Conservation (phyloP, 1,140 invertebrate genomes). For the Stegodyphus mimosarum region DNA sequence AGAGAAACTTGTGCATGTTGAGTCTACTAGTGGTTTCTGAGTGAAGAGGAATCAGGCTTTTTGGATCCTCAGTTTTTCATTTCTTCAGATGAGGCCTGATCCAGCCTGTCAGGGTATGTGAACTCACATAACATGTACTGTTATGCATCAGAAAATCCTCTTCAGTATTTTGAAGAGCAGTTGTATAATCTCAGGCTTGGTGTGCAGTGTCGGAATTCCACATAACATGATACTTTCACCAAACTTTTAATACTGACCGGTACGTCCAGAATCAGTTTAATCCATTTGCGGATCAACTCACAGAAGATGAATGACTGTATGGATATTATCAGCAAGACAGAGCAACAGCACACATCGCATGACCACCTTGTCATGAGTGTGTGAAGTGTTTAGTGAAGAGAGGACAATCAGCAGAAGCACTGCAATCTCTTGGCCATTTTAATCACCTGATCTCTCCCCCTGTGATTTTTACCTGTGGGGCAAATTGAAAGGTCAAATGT, state of each 20-base stretch:
- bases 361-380: too few species aligned
- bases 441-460: too few species aligned
- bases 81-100: constrained; percentile 1
- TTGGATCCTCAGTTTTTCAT: constrained; percentile 16
- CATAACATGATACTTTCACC: neutral
- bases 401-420: too few species aligned
- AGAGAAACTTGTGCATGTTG: neutral
- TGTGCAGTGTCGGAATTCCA: neutral
- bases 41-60: neutral
- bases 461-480: too few species aligned
- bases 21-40: too few species aligned
- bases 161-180: neutral
- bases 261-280: constrained; percentile 1
- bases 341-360: too few species aligned
- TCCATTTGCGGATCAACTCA: constrained; percentile 5
- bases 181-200: neutral
- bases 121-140: too few species aligned
- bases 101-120: neutral
- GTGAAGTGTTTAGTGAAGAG: too few species aligned
- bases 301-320: too few species aligned
- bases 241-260: neutral
- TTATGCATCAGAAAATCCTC: neutral
- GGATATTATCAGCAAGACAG: neutral
- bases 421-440: too few species aligned
- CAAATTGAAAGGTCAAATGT: too few species aligned